Conservation (phyloP, 2,113 vertebrate genomes). For the Equus przewalskii region DNA sequence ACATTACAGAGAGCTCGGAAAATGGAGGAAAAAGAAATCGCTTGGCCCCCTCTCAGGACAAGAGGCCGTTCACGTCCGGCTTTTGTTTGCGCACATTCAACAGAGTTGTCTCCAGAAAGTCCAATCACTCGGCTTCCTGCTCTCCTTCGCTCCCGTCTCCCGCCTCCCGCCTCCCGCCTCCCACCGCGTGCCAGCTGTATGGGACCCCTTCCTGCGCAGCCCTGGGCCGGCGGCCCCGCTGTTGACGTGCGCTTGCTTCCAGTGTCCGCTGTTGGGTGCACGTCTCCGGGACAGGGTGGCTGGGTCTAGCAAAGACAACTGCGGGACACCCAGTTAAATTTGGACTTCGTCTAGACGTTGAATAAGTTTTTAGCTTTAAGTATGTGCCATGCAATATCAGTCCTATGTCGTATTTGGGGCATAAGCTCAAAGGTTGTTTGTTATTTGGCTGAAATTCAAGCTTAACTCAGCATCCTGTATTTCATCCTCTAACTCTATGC, state of each 20-base stretch:
- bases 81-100: constrained; percentile 47
- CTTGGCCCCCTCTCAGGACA: not conserved
- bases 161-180: fast-evolving
- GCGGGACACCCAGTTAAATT: no score
- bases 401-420: not conserved
- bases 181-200: fast-evolving
- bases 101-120: not conserved
- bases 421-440: not conserved
- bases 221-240: fast-evolving
- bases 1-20: not conserved
- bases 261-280: fast-evolving
- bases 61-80: constrained; percentile 64
- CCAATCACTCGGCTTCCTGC: not conserved
- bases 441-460: not conserved
- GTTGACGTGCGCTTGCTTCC: not conserved
- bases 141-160: not conserved
- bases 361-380: not conserved
- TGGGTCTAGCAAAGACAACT: not conserved
- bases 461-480: not conserved
- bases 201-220: not conserved
- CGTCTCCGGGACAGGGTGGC: not conserved
- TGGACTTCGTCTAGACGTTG: not conserved
- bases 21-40: not conserved
- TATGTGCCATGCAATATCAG: not conserved
- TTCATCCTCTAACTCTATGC: not conserved